Evolutionary conservation across 2,797 vertebrate species (phyloP).

Genomic region (Vespertilio murinus): DNA sequence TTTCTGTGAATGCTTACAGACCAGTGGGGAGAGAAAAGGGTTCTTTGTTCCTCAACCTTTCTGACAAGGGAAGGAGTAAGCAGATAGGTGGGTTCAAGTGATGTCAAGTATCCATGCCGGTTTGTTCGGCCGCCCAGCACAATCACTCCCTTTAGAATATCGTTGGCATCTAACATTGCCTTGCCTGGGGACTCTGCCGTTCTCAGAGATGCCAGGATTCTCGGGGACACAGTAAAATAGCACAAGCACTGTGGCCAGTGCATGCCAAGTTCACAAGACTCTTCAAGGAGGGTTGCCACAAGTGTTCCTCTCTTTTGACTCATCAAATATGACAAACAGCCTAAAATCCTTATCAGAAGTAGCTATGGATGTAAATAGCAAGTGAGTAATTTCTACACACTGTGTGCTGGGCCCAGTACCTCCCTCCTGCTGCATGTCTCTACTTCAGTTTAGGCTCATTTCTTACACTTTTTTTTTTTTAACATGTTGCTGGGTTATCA

Average conservation of each 20-base stretch:
- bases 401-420: background rate
- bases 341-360: background rate
- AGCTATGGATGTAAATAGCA: background rate
- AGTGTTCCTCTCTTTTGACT: background rate
- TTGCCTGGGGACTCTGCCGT: background rate
- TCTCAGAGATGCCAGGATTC: background rate
- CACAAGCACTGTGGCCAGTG: background rate
- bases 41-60: slow-evolving; percentile 59
- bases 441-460: background rate
- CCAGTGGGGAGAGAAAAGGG: slow-evolving; percentile 3
- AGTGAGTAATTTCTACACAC: background rate
- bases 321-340: background rate
- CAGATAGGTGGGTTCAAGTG: slow-evolving; percentile 49
- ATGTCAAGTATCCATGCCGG: slow-evolving; percentile 31
- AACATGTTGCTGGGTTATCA: background rate
- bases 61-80: background rate
- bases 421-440: background rate
- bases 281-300: background rate
- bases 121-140: slow-evolving; percentile 14
- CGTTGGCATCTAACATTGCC: background rate
- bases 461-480: background rate
- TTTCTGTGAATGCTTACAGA: slow-evolving; percentile 28
- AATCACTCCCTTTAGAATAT: background rate
- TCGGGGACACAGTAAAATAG: background rate
- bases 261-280: background rate